Conservation (phyloP, 2,113 vertebrate species). For the Alethe castanea region DNA sequence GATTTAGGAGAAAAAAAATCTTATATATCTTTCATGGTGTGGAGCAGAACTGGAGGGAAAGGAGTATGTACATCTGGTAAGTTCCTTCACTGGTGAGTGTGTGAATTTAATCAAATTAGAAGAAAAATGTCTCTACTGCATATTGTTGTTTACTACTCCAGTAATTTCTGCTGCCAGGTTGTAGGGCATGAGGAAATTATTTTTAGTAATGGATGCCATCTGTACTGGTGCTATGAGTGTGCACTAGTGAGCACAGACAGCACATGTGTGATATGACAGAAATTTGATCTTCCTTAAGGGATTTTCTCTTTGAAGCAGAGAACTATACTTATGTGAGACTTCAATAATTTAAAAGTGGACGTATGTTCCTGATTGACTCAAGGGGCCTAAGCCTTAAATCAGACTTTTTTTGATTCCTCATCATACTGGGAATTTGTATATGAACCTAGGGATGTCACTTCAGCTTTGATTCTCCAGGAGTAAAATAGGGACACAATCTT, state of each 20-base stretch:
- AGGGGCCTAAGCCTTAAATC: background rate
- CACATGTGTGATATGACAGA: background rate
- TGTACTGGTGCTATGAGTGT: background rate
- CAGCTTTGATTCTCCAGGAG: background rate
- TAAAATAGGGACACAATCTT: background rate
- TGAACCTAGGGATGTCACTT: background rate
- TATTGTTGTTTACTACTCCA: background rate
- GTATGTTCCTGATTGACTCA: background rate
- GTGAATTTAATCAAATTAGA: background rate
- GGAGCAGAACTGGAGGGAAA: background rate
- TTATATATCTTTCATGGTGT: background rate
- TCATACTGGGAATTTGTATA: background rate
- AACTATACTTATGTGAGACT: background rate
- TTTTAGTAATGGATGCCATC: conserved; percentile 4
- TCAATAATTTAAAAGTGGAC: background rate
- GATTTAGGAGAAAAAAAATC: background rate
- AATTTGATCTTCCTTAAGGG: background rate
- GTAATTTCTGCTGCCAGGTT: background rate
- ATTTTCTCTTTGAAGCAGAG: background rate
- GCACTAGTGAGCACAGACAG: background rate
- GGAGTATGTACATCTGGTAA: background rate
- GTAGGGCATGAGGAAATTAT: background rate
- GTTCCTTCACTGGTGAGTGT: background rate
- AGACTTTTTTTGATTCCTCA: background rate
- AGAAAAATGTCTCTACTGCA: background rate